Evolutionary conservation across 1,140 invertebrate species (phyloP).

Genomic region (Brachionus calyciflorus): DNA sequence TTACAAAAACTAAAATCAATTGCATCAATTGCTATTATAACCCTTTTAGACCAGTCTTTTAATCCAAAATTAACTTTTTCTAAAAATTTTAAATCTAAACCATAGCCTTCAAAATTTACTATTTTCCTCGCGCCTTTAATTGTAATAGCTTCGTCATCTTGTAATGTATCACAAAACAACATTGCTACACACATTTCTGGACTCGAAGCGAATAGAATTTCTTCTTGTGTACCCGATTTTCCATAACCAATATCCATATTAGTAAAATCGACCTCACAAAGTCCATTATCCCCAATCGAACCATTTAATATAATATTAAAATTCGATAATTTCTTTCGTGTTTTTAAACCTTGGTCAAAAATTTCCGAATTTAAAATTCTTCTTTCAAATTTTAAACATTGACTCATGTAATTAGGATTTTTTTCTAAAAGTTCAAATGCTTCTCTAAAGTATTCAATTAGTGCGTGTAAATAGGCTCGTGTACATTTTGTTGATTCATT

Average conservation of each 20-base stretch:
- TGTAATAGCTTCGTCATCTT: conserved; percentile 34
- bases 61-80: not conserved
- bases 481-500: not conserved
- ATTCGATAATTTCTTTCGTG: not conserved
- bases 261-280: conserved; percentile 30
- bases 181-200: conserved; percentile 9
- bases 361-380: not conserved
- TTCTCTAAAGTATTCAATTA: conserved; percentile 20
- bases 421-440: conserved; percentile 1
- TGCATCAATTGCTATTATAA: conserved; percentile 40
- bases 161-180: conserved; percentile 5
- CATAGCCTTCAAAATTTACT: conserved; percentile 7
- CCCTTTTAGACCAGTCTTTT: not conserved
- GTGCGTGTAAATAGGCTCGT: not conserved
- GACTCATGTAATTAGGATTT: not conserved
- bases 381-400: not conserved
- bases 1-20: conserved; percentile 17
- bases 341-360: not conserved
- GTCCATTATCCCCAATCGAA: not conserved
- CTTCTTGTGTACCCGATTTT: conserved; percentile 38
- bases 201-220: conserved; percentile 27
- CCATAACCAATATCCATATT: conserved; percentile 46
- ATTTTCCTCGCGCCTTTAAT: conserved; percentile 31
- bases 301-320: not conserved
- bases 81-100: not conserved